Conservation (phyloP, 2,888 invertebrate species). For the Pterobdella sp. region DNA sequence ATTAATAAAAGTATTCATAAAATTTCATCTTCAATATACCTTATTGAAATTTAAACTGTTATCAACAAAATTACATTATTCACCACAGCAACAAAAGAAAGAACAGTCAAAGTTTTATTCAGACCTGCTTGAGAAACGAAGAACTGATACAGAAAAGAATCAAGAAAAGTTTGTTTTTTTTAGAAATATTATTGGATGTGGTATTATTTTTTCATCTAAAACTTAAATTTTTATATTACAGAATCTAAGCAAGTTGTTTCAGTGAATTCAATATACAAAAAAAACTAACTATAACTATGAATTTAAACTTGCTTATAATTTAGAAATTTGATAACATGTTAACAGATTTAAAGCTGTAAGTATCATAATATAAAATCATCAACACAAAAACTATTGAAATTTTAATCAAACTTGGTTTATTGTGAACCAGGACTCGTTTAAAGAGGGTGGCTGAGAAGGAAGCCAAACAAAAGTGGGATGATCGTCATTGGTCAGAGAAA, state of each 20-base stretch:
- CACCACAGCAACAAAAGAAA: conserved; percentile 54
- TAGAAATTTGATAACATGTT: too few species aligned
- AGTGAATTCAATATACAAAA: too few species aligned
- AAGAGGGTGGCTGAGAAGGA: conserved; percentile 88
- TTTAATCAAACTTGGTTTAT: background rate
- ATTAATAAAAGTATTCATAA: too few species aligned
- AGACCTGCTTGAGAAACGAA: conserved; percentile 80
- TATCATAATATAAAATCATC: too few species aligned
- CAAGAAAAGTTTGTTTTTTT: conserved; percentile 64
- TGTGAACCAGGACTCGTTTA: conserved; percentile 57
- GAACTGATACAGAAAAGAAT: conserved; percentile 91
- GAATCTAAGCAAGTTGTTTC: too few species aligned
- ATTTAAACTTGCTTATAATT: too few species aligned
- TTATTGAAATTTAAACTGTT: too few species aligned
- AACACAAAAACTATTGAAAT: background rate
- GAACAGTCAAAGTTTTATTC: conserved; percentile 96
- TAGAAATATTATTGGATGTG: background rate
- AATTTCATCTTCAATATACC: too few species aligned
- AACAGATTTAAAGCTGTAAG: too few species aligned
- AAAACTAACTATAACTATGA: too few species aligned
- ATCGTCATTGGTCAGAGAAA: conserved; percentile 97
- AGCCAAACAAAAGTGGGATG: conserved; percentile 97
- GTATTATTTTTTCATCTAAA: too few species aligned
- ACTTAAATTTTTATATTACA: too few species aligned
- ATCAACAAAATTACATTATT: conserved; percentile 5